phyloP scores from a whole-genome alignment of 2,888 invertebrate genomes.

The Lithophane socia region DNA sequence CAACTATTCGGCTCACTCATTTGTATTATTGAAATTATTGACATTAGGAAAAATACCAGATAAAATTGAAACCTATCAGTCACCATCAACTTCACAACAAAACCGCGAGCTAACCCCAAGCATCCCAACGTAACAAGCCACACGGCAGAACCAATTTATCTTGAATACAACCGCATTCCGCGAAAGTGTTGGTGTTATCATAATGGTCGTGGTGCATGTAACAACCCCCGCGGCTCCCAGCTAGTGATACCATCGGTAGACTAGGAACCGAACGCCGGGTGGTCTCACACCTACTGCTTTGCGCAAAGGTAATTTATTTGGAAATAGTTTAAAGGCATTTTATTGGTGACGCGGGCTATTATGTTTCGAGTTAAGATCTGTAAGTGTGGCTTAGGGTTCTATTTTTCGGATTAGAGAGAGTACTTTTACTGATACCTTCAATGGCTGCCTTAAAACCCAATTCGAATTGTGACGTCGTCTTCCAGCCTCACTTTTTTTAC shows the following conservation, averaged over 20 bases:
- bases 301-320: constrained; percentile 46
- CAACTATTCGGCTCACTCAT: too few species aligned
- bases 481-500: not conserved
- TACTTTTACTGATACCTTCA: not conserved
- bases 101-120: constrained; percentile 14
- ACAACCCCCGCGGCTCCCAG: constrained; percentile 47
- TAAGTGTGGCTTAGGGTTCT: not conserved
- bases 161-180: constrained; percentile 48
- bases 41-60: not conserved
- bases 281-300: constrained; percentile 47
- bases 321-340: constrained; percentile 17
- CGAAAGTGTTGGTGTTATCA: constrained; percentile 52
- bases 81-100: not conserved
- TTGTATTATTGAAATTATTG: not conserved
- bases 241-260: constrained; percentile 45
- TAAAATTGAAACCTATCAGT: not conserved
- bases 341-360: too few species aligned
- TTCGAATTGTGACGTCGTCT: not conserved
- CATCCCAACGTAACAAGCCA: constrained; percentile 24
- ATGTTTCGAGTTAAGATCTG: too few species aligned
- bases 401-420: not conserved
- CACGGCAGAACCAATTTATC: constrained; percentile 37
- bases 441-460: not conserved
- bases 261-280: constrained; percentile 51
- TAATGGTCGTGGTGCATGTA: constrained; percentile 38